A percentile compares a stretch with the other conserved stretches of the same genome.
phyloP scores from a whole-genome alignment of 2,797 vertebrate genomes.

The Ibycter americanus region DNA sequence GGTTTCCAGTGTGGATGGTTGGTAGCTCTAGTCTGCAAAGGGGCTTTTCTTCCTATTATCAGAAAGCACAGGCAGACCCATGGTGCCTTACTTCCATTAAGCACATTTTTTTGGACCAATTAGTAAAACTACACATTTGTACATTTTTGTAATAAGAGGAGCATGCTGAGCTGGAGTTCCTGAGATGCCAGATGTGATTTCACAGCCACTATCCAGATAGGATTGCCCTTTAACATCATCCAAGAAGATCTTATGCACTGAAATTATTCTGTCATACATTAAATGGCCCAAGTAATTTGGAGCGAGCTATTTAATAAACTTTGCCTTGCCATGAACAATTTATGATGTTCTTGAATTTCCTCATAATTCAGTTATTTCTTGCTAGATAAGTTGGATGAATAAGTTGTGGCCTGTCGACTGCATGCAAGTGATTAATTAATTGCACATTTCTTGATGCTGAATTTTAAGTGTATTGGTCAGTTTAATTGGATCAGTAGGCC shows the following conservation, averaged over 20 bases:
- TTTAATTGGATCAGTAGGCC: slow-evolving; percentile 45
- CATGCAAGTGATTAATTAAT: slow-evolving; percentile 44
- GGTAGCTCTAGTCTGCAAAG: neutral
- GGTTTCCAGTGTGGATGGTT: neutral
- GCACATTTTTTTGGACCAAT: neutral
- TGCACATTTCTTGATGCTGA: neutral
- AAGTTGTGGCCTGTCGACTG: neutral
- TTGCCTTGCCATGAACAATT: neutral
- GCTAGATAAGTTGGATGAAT: neutral
- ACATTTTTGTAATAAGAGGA: neutral
- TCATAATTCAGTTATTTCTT: slow-evolving; percentile 38
- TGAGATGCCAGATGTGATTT: slow-evolving; percentile 59
- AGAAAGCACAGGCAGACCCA: neutral
- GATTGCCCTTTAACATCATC: slow-evolving; percentile 39
- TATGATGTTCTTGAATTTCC: slow-evolving; percentile 17
- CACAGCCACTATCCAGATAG: slow-evolving; percentile 24
- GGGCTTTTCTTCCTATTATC: neutral
- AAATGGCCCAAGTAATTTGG: slow-evolving; percentile 26
- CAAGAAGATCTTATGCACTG: neutral
- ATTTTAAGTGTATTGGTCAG: slow-evolving; percentile 22
- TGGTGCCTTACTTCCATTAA: neutral
- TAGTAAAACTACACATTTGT: neutral
- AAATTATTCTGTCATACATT: slow-evolving; percentile 13
- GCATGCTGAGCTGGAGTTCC: neutral
- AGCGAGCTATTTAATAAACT: slow-evolving; percentile 39